These are phyloP conservation scores for Sminthurides bifidus DNA, from an alignment of 1,140 invertebrate species.

Conservation along the genomic window DNA sequence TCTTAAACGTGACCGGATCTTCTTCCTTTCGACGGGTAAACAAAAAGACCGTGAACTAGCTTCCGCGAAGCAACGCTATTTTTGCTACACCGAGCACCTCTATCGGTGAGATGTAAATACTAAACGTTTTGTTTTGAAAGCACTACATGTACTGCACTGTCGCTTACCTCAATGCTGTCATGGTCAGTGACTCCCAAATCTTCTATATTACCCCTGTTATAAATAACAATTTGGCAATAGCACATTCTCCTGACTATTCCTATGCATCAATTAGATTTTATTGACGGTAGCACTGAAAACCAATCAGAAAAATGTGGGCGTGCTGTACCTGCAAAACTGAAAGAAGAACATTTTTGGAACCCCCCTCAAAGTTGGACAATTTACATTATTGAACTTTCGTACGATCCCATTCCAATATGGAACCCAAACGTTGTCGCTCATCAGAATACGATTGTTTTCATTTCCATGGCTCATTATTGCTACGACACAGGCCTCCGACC, in stretches of 20 bases:
- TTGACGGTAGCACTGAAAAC: neutral
- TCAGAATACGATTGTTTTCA: constrained; percentile 36
- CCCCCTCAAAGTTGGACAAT: constrained; percentile 45
- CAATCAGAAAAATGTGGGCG: constrained; percentile 6
- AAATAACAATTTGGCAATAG: neutral
- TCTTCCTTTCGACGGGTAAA: no score
- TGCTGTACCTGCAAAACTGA: constrained; percentile 52
- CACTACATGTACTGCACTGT: no score
- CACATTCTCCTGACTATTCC: no score
- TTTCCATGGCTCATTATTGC: constrained; percentile 47
- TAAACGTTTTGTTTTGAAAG: no score
- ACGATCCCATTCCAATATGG: constrained; percentile 41
- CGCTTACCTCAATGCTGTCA: no score
- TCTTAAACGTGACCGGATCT: no score
- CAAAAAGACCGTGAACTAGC: neutral
- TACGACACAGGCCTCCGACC: constrained; percentile 42
- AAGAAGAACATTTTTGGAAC: constrained; percentile 71
- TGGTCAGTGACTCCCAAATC: neutral
- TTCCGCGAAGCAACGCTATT: neutral
- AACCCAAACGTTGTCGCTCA: constrained; percentile 39
- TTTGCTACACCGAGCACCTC: neutral
- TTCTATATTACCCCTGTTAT: neutral
- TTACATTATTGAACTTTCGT: constrained; percentile 47
- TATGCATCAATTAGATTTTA: neutral
- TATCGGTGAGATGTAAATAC: no score